These are phyloP conservation scores for Mycalesis mineus DNA, from an alignment of 2,888 invertebrate species.

Conservation along the genomic window DNA sequence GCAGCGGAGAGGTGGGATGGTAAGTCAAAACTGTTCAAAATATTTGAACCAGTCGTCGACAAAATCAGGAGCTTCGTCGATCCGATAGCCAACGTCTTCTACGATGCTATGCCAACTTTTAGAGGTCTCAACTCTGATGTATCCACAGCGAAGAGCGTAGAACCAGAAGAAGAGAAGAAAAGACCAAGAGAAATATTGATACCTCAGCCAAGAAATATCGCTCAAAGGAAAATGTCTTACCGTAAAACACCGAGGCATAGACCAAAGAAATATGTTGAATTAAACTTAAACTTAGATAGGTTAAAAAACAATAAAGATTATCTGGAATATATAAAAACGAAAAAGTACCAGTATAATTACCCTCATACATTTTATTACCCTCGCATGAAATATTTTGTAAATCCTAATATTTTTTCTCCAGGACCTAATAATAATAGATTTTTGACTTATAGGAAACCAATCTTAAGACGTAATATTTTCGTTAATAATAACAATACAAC, in stretches of 20 bases:
- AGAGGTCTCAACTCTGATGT: slow-evolving; percentile 63
- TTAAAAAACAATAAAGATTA: slow-evolving; percentile 68
- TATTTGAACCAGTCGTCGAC: slow-evolving; percentile 65
- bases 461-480: slow-evolving; percentile 35
- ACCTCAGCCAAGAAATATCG: slow-evolving; percentile 66
- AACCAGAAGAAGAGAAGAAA: slow-evolving; percentile 48
- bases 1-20: slow-evolving; percentile 75
- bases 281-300: slow-evolving; percentile 62
- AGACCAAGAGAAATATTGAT: slow-evolving; percentile 60
- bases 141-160: slow-evolving; percentile 51
- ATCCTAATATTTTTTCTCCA: slow-evolving; percentile 49
- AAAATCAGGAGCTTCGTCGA: slow-evolving; percentile 57
- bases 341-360: slow-evolving; percentile 70
- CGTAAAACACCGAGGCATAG: slow-evolving; percentile 45
- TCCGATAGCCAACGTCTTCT: slow-evolving; percentile 65
- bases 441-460: slow-evolving; percentile 45
- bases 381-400: slow-evolving; percentile 61
- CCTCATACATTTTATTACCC: slow-evolving; percentile 67
- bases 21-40: slow-evolving; percentile 71
- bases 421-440: slow-evolving; percentile 57
- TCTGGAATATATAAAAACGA: slow-evolving; percentile 65
- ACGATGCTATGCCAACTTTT: slow-evolving; percentile 65
- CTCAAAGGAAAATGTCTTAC: slow-evolving; percentile 62
- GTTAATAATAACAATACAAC: slow-evolving; percentile 31
- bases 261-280: slow-evolving; percentile 64